Evolutionary conservation across 92 coral and sea anemone genomes (phyloP).

Genomic region (Heliopora coerulea): DNA sequence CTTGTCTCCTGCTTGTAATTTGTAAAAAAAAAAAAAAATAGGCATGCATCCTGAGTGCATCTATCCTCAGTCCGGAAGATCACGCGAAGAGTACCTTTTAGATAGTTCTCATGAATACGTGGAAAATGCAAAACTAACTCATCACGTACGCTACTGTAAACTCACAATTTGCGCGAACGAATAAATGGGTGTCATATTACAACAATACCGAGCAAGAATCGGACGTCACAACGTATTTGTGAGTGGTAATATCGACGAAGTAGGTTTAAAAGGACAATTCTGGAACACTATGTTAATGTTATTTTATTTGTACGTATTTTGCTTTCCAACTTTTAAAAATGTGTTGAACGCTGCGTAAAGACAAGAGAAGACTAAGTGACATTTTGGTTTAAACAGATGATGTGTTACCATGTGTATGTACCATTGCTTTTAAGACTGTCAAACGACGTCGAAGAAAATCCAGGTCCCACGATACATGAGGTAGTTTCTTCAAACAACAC

Average conservation of each 20-base stretch:
- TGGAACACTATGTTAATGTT: constrained; percentile 30
- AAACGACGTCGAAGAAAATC: constrained; percentile 37
- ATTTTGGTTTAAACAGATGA: constrained; percentile 14
- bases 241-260: not conserved
- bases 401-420: constrained; percentile 25
- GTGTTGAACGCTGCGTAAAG: not conserved
- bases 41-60: too few species aligned
- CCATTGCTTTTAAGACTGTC: constrained; percentile 32
- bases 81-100: too few species aligned
- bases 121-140: too few species aligned
- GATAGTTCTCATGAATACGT: too few species aligned
- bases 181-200: constrained; percentile 16
- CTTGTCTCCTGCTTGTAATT: too few species aligned
- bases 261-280: constrained; percentile 13
- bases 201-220: constrained; percentile 15
- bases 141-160: too few species aligned
- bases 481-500: constrained; percentile 13
- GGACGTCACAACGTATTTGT: constrained; percentile 5
- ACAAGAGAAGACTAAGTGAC: constrained; percentile 12
- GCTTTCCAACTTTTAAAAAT: constrained; percentile 22
- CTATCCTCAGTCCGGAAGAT: too few species aligned
- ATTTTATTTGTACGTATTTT: constrained; percentile 28
- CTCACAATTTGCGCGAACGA: too few species aligned
- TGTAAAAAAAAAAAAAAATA: too few species aligned
- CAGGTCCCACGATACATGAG: constrained; percentile 26